Base-by-base conservation (phyloP, 1,140 invertebrate species). In the Halotydeus destructor region DNA sequence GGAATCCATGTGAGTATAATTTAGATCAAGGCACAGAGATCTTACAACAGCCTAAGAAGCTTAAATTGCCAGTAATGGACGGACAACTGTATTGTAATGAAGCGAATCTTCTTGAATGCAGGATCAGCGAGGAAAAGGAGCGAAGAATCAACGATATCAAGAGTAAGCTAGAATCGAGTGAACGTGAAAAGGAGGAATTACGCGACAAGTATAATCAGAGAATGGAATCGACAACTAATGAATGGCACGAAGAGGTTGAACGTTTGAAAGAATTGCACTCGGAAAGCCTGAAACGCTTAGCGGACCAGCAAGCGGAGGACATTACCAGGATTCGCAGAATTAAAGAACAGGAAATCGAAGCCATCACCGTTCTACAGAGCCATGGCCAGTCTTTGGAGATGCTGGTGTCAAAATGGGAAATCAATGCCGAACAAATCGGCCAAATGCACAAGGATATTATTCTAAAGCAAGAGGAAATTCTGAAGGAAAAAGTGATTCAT, bases 71-170 rank as follows among this genome's bases (percentile, higher is more conserved):
- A 35, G 19, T 35, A 8, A n/a, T 35, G 6, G 19, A n/a, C 8
- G 19, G 6, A n/a, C 8, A 35, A 35, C 16, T 8, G 6, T n/a
- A 16, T 5, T 38, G 19, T 8, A 35, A 9, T 14, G 19, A 9
- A 35, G 19, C 4, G 8, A 24, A 35, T 9, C 9, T 38, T n/a
- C 11, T 21, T 24, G 31, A 43, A 25, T 24, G 12, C 5, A 47
- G 46, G 42, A 35, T 47, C 8, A 26, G 36, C 26, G 46, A 39
- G 9, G 46, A 47, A 31, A 36, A 38, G 36, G 46, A 47, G 41
- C 35, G 46, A 18, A 18, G 46, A 16, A 44, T 47, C 18, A 16
- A 3, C 36, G 46, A 47, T 22, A 26, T 47, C n/a, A 26, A 27
- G 14, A 26, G 22, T 35, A 37, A 43, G 44, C 18, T 47, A 19